phyloP scores from a whole-genome alignment of 2,113 vertebrate genomes.

The Eretmochelys imbricata region DNA sequence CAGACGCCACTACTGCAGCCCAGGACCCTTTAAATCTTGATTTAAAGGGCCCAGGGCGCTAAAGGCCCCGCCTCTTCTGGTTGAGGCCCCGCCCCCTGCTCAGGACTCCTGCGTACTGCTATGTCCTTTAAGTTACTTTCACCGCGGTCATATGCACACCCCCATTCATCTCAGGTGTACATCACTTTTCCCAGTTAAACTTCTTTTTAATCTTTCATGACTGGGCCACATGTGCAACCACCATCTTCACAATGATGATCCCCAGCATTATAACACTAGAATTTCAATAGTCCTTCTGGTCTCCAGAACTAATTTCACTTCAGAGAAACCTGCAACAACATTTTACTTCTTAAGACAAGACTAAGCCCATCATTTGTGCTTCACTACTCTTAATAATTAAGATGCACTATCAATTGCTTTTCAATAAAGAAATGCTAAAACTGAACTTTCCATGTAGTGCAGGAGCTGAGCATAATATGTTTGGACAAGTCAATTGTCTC shows the following conservation, averaged over 20 bases:
- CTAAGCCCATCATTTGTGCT: background rate
- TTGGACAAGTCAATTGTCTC: conserved; percentile 3
- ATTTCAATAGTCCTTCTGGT: background rate
- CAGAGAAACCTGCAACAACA: background rate
- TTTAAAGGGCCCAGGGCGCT: too few relatives aligned
- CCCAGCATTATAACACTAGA: background rate
- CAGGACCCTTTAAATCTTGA: too few relatives aligned
- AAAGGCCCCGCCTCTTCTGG: too few relatives aligned
- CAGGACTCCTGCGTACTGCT: too few relatives aligned
- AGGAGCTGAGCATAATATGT: background rate
- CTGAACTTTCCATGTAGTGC: background rate
- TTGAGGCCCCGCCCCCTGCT: too few relatives aligned
- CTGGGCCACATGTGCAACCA: background rate
- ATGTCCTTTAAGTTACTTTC: too few relatives aligned
- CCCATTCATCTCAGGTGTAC: background rate
- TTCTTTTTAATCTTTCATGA: background rate
- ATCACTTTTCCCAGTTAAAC: background rate
- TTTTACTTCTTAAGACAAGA: background rate
- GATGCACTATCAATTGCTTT: background rate
- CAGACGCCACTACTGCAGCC: too few relatives aligned
- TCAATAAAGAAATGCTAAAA: conserved; percentile 2
- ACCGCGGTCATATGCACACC: background rate
- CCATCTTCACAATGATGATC: background rate
- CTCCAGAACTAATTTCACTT: background rate
- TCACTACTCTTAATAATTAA: background rate